A percentile compares a stretch with the other conserved stretches of the same genome.
Evolutionary conservation across 2,888 invertebrate genomes (phyloP).

Genomic region (Leptinotarsa juncta): DNA sequence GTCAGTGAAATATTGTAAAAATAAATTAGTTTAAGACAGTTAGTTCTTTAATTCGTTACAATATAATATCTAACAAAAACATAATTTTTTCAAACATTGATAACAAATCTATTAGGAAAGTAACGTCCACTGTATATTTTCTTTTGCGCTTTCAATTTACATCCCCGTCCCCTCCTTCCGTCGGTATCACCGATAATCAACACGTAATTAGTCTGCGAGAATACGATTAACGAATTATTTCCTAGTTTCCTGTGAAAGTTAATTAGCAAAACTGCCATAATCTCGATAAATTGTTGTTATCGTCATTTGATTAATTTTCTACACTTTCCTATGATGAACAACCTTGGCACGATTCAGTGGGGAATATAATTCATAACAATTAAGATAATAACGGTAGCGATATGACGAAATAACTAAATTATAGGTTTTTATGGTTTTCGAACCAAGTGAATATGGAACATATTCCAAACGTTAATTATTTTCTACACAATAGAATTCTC

Average conservation of each 20-base stretch:
- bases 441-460: not conserved
- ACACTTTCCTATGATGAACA: conserved; percentile 22
- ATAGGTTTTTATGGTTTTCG: conserved; percentile 4
- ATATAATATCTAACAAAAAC: too few relatives aligned
- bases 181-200: not conserved
- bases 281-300: conserved; percentile 28
- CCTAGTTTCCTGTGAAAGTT: conserved; percentile 28
- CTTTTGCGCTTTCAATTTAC: too few relatives aligned
- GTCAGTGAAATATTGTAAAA: too few relatives aligned
- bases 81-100: too few relatives aligned
- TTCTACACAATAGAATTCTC: not conserved
- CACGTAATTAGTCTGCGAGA: not conserved
- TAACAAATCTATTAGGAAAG: too few relatives aligned
- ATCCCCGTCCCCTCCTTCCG: not conserved
- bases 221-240: conserved; percentile 6
- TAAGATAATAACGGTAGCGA: conserved; percentile 12
- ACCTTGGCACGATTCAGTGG: conserved; percentile 30
- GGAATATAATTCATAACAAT: conserved; percentile 25
- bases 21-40: too few relatives aligned
- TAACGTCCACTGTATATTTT: too few relatives aligned
- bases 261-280: conserved; percentile 17
- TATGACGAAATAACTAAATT: not conserved
- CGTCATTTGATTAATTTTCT: conserved; percentile 27
- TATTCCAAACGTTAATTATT: conserved; percentile 1
- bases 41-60: too few relatives aligned